phyloP scores from a whole-genome alignment of 2,888 invertebrate genomes.

The Sesia apiformis region DNA sequence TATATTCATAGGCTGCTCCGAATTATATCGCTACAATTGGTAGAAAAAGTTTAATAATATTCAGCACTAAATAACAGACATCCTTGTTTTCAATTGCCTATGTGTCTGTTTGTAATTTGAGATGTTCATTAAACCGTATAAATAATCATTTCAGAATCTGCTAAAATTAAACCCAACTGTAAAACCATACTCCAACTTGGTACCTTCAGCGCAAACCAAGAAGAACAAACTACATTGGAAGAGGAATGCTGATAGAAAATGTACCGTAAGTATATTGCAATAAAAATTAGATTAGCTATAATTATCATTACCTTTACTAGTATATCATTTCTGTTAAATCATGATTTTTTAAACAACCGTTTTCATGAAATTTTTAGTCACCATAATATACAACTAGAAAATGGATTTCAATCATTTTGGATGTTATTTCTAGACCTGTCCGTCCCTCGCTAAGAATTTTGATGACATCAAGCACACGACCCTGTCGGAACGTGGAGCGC shows the following conservation, averaged over 20 bases:
- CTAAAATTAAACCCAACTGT: slow-evolving; percentile 89
- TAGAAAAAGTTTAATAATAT: too few species aligned
- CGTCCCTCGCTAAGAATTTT: slow-evolving; percentile 88
- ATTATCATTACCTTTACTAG: too few species aligned
- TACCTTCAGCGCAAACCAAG: slow-evolving; percentile 91
- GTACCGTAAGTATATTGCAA: slow-evolving; percentile 77
- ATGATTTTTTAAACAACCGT: too few species aligned
- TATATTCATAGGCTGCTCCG: too few species aligned
- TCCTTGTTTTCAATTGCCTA: too few species aligned
- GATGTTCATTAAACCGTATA: neutral
- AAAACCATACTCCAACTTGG: slow-evolving; percentile 81
- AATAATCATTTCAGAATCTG: slow-evolving; percentile 81
- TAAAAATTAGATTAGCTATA: too few species aligned
- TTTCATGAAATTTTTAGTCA: too few species aligned
- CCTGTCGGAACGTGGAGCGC: slow-evolving; percentile 93
- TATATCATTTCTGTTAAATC: too few species aligned
- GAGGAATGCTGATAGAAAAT: slow-evolving; percentile 89
- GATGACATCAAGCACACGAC: slow-evolving; percentile 98
- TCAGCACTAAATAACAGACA: too few species aligned
- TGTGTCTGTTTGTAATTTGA: too few species aligned
- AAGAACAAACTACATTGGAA: slow-evolving; percentile 95
- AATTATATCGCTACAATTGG: too few species aligned
- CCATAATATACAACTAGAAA: too few species aligned
- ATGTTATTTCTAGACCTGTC: slow-evolving; percentile 73
- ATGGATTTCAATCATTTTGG: neutral